Evolutionary conservation across 2,888 invertebrate genomes (phyloP).

Genomic region (Epinotia brunnichana): DNA sequence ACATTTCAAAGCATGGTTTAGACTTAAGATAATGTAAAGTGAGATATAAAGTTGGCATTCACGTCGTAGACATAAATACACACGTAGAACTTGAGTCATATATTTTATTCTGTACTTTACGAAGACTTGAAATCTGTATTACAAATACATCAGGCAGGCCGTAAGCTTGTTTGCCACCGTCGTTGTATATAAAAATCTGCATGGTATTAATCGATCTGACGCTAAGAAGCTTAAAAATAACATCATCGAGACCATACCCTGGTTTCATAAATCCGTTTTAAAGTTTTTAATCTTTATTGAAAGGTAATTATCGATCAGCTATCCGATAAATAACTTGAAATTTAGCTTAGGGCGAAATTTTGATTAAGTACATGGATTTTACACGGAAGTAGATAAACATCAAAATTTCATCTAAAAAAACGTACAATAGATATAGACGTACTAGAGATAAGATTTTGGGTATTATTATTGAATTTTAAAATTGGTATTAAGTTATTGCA

Average conservation of each 20-base stretch:
- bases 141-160: too few relatives aligned
- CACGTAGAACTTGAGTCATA: neutral
- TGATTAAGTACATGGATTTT: neutral
- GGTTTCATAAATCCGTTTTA: neutral
- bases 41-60: neutral
- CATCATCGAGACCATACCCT: neutral
- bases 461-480: too few relatives aligned
- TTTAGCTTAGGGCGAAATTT: neutral
- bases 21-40: too few relatives aligned
- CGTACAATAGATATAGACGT: too few relatives aligned
- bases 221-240: conserved; percentile 6
- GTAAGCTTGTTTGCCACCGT: too few relatives aligned
- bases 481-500: too few relatives aligned
- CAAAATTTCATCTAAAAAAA: neutral
- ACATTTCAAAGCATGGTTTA: neutral
- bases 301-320: conserved; percentile 4
- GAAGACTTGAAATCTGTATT: neutral
- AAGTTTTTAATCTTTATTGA: conserved; percentile 30
- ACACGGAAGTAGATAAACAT: neutral
- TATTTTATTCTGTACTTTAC: neutral
- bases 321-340: conserved; percentile 24
- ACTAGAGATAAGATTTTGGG: too few relatives aligned
- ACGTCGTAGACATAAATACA: neutral
- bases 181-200: too few relatives aligned
- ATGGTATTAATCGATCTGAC: neutral